Percentiles rank a stretch among this genome's conserved stretches.
These are phyloP conservation scores for Cololabis saira DNA, from an alignment of 2,113 vertebrate species.

Conservation along the genomic window DNA sequence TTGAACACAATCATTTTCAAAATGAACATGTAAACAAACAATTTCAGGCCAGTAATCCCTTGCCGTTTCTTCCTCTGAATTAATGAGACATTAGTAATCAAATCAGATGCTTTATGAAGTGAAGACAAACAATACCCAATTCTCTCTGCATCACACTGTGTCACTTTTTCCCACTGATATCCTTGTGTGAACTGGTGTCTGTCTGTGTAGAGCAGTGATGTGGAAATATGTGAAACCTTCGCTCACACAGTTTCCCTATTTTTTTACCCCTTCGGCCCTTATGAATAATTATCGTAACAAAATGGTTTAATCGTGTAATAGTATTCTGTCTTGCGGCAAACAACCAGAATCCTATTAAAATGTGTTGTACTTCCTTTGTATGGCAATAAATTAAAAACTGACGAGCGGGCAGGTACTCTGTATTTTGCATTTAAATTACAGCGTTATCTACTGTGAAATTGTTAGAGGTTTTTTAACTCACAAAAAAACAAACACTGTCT, in stretches of 20 bases:
- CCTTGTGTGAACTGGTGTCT: constrained; percentile 42
- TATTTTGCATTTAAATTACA: constrained; percentile 36
- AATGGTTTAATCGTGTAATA: constrained; percentile 64
- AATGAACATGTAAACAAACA: neutral
- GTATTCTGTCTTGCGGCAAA: constrained; percentile 55
- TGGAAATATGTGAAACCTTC: constrained; percentile 39
- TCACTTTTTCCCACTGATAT: constrained; percentile 5
- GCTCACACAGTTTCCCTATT: constrained; percentile 13
- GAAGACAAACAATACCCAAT: constrained; percentile 22
- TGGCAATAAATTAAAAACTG: constrained; percentile 33
- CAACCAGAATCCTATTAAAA: constrained; percentile 61
- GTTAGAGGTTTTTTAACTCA: constrained; percentile 13
- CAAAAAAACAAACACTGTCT: neutral
- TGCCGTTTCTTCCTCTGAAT: neutral
- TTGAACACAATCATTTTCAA: neutral
- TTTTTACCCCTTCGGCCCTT: constrained; percentile 23
- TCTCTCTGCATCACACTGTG: constrained; percentile 22
- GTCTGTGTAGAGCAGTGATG: constrained; percentile 46
- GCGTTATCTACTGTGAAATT: constrained; percentile 11
- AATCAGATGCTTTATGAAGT: constrained; percentile 21
- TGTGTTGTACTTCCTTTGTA: constrained; percentile 31
- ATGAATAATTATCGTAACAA: constrained; percentile 66
- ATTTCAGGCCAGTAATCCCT: neutral
- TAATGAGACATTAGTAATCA: constrained; percentile 12
- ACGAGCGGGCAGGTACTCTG: constrained; percentile 30